phyloP scores from a whole-genome alignment of 2,797 vertebrate species.

The Gymnocypris eckloni region DNA sequence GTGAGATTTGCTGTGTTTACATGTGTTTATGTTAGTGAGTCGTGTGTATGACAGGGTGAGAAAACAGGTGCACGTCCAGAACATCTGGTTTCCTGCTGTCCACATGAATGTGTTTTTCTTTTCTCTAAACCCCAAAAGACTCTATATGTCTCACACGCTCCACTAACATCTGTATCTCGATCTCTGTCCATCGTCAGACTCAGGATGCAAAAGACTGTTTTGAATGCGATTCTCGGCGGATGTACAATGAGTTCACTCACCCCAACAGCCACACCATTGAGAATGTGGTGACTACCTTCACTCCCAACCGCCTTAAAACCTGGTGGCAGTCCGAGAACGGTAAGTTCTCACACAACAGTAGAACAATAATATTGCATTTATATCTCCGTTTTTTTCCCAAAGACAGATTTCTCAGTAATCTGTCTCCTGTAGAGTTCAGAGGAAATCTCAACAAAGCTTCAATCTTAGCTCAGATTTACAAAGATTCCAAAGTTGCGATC shows the following conservation, averaged over 20 bases:
- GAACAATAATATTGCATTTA: not conserved
- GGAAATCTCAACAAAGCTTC: not conserved
- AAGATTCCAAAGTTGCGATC: not conserved
- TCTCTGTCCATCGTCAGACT: conserved; percentile 37
- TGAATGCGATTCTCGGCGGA: conserved; percentile 79
- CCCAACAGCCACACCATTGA: conserved; percentile 87
- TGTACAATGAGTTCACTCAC: conserved; percentile 74
- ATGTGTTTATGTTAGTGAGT: conserved; percentile 6
- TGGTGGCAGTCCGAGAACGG: conserved; percentile 92
- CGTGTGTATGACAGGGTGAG: not conserved
- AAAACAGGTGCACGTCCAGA: conserved; percentile 48
- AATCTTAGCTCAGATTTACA: not conserved
- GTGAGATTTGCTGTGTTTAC: not conserved
- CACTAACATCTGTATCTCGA: conserved; percentile 31
- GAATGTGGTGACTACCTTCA: conserved; percentile 87
- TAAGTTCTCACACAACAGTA: conserved; percentile 60
- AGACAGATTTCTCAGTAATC: not conserved
- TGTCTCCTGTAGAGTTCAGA: not conserved
- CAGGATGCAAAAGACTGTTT: conserved; percentile 85
- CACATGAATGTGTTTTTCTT: conserved; percentile 7
- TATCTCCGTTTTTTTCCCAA: no score
- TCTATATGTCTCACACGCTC: conserved; percentile 19
- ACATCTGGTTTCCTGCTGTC: conserved; percentile 53
- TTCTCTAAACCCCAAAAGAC: conserved; percentile 13
- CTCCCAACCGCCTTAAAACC: conserved; percentile 86